phyloP scores from a whole-genome alignment of 1,140 invertebrate species.

The Dendroctonus ponderosae region DNA sequence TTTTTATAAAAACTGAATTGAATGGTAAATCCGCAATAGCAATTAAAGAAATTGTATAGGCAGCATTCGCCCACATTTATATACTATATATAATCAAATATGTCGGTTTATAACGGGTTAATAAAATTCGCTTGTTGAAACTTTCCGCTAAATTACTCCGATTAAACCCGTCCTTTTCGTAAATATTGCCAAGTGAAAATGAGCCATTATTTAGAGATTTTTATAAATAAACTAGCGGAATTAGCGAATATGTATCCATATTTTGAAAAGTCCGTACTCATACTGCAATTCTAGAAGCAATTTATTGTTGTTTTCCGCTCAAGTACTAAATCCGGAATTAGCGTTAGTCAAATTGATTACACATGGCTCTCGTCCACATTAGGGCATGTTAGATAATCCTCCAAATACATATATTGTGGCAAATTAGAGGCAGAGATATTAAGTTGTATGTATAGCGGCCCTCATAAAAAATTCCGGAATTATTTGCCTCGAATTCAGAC shows the following conservation, averaged over 20 bases:
- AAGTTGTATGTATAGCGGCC: slow-evolving; percentile 1
- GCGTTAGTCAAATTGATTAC: slow-evolving; percentile 5
- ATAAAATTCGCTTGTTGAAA: background rate
- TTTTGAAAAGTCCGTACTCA: slow-evolving; percentile 1
- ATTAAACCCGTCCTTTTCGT: background rate
- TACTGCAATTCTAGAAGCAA: background rate
- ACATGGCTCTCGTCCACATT: background rate
- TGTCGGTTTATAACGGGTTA: too few relatives aligned
- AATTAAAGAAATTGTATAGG: too few relatives aligned
- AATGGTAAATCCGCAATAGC: too few relatives aligned
- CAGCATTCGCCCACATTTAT: too few relatives aligned
- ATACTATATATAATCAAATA: too few relatives aligned
- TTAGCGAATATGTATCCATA: slow-evolving; percentile 3
- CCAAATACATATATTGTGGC: slow-evolving; percentile 6
- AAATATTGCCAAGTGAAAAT: slow-evolving; percentile 5
- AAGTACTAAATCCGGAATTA: slow-evolving; percentile 14
- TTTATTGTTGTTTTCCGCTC: slow-evolving; percentile 10
- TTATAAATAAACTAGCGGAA: background rate
- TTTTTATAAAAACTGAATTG: too few relatives aligned
- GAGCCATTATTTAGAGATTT: background rate
- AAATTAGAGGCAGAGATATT: slow-evolving; percentile 1
- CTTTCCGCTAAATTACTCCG: slow-evolving; percentile 7
- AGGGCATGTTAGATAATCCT: slow-evolving; percentile 3
- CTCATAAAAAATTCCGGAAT: slow-evolving; percentile 2
- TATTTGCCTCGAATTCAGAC: background rate